Percentiles rank a stretch among this genome's conserved stretches.
Evolutionary conservation across 2,797 vertebrate species (phyloP).

Genomic region (Tauraco hartlaubi): DNA sequence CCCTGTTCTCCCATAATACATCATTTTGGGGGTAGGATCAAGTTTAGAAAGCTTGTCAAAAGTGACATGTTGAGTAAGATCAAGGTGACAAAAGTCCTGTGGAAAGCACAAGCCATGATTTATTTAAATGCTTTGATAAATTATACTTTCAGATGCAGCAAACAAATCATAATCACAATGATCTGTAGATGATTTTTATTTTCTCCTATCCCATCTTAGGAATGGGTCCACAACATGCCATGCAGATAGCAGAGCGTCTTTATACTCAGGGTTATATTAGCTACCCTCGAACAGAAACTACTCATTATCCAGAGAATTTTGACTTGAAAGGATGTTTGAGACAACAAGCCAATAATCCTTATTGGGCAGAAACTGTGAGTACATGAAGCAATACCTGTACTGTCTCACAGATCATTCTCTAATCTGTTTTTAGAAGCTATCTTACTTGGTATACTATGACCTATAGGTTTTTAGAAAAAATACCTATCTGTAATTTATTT

Average conservation of each 20-base stretch:
- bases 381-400: not conserved
- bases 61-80: not conserved
- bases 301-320: constrained; percentile 96
- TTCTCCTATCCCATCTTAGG: constrained; percentile 76
- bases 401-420: not conserved
- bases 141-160: not conserved
- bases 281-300: constrained; percentile 98
- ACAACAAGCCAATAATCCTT: constrained; percentile 90
- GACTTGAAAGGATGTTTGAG: constrained; percentile 93
- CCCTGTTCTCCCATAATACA: not conserved
- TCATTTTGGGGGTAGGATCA: not conserved
- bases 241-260: constrained; percentile 96
- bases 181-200: not conserved
- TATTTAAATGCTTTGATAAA: not conserved
- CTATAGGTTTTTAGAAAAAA: not conserved
- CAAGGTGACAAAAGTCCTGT: not conserved
- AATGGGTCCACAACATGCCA: constrained; percentile 95
- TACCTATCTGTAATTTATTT: not conserved
- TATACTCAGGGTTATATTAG: constrained; percentile 99
- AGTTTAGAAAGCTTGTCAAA: not conserved
- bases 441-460: not conserved
- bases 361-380: constrained; percentile 92
- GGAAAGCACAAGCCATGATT: not conserved
- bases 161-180: not conserved
- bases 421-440: not conserved